These are phyloP conservation scores for Forbesichthys papilliferus DNA, from an alignment of 2,113 vertebrate species.

Conservation along the genomic window DNA sequence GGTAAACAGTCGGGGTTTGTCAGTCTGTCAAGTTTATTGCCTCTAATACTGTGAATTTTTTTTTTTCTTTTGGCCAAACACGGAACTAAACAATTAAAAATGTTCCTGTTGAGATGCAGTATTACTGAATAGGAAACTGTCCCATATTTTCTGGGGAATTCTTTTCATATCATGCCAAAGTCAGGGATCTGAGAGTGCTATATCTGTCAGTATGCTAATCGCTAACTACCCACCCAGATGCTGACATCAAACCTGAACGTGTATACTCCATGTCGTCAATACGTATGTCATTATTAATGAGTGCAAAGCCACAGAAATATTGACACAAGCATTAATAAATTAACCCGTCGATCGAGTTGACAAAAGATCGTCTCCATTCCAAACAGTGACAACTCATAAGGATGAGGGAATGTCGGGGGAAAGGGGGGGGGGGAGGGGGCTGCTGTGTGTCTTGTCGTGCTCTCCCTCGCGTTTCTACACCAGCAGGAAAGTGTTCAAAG, in stretches of 20 bases:
- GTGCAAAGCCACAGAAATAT: slow-evolving; percentile 42
- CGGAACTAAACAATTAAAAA: not conserved
- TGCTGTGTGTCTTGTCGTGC: slow-evolving; percentile 26
- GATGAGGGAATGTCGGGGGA: slow-evolving; percentile 37
- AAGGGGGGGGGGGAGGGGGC: not conserved
- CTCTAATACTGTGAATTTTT: slow-evolving; percentile 5
- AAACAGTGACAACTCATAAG: slow-evolving; percentile 28
- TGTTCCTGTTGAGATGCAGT: slow-evolving; percentile 23
- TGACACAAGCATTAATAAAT: slow-evolving; percentile 41
- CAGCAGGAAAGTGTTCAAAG: slow-evolving; percentile 50
- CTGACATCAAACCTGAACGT: slow-evolving; percentile 54
- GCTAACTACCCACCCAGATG: slow-evolving; percentile 47
- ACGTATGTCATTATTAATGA: slow-evolving; percentile 43
- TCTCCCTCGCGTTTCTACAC: slow-evolving; percentile 38
- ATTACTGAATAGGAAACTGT: slow-evolving; percentile 17
- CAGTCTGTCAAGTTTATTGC: slow-evolving; percentile 18
- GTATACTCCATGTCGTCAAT: slow-evolving; percentile 41
- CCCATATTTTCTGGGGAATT: slow-evolving; percentile 1
- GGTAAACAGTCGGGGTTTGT: slow-evolving; percentile 12
- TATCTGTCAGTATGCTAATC: slow-evolving; percentile 64
- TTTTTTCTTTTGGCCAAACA: slow-evolving; percentile 11
- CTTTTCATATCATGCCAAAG: slow-evolving; percentile 45
- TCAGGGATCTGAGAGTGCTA: slow-evolving; percentile 38
- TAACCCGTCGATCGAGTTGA: slow-evolving; percentile 68
- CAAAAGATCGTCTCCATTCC: slow-evolving; percentile 53